phyloP scores from a whole-genome alignment of 1,140 invertebrate genomes.

The Geopemphigus sp. region DNA sequence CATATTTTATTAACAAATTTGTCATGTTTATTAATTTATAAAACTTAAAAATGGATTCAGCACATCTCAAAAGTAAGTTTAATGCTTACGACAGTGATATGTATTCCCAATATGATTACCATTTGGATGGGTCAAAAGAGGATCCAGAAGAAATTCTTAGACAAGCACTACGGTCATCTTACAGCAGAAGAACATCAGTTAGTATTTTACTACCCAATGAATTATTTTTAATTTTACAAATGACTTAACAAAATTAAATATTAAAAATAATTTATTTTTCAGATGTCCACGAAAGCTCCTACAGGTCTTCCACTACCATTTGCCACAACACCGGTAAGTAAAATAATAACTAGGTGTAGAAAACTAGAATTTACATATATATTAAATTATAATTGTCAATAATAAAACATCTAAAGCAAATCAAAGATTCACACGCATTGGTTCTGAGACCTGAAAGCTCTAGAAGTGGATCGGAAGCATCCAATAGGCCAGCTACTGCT shows the following conservation, averaged over 20 bases:
- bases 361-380: background rate
- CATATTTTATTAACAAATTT: too few relatives aligned
- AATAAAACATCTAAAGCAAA: constrained; percentile 24
- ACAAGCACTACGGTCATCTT: constrained; percentile 63
- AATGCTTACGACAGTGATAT: constrained; percentile 56
- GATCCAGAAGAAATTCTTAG: constrained; percentile 67
- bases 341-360: background rate
- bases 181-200: constrained; percentile 62
- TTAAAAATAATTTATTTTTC: constrained; percentile 2
- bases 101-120: constrained; percentile 67
- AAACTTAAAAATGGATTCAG: constrained; percentile 40
- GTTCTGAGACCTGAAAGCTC: constrained; percentile 30
- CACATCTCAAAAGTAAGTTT: constrained; percentile 30
- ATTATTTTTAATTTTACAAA: background rate
- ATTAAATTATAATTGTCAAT: background rate
- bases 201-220: constrained; percentile 52
- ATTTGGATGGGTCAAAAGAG: constrained; percentile 65
- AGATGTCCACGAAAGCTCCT: constrained; percentile 26
- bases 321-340: constrained; percentile 39
- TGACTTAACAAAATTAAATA: background rate
- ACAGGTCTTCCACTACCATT: constrained; percentile 37
- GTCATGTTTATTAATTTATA: background rate
- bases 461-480: constrained; percentile 51
- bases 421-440: constrained; percentile 31
- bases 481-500: constrained; percentile 85